Base-by-base conservation (phyloP, 2,888 invertebrate species). In the Amaurobius ferox region DNA sequence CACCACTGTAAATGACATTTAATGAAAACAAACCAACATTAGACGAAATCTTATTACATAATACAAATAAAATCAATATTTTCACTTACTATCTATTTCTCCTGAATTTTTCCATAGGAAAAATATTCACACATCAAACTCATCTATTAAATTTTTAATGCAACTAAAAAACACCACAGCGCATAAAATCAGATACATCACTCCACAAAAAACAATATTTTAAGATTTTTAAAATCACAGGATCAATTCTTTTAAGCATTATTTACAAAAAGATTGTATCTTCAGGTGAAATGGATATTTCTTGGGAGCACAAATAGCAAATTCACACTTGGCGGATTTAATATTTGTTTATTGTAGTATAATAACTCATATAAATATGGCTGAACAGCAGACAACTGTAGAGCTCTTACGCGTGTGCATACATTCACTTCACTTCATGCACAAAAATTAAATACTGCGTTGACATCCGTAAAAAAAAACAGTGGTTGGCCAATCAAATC, bases 361-460 rank as follows among this genome's bases (percentile, higher is more conserved):
- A 85, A 77, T 77, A 77, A 85, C 71, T 77, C 77, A 76, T 78
- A 77, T 85, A 85, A 85, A 85, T 85, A 85, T 85, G 83, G 83
- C 83, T 78, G 83, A 85, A 85, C 83, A 85, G 83, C 83, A 85
- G 83, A 85, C 83, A 85, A 85, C 83, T 85, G 83, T 85, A 85
- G 83, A 85, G 83, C 83, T 85, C 70, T 77, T 85, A 85, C 83
- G 83, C 83, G 83, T 85, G 77, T 77, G 76, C 77, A 85, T 72
- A 55, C 32, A 64, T 85, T 85, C 83, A 77, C 72, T 85, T 85
- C 83, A 85, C 77, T 85, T 85, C 77, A 66, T 32, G 16, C 23
- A 66, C 19, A 32, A 35, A 66, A 32, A 66, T 66, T 66, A 66
- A 32, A 66, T 66, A 23, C 44, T 44, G 16, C 16, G 9, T 44